Percentiles rank a stretch among this genome's conserved stretches.
These are phyloP conservation scores for Crematogaster levior DNA, from an alignment of 2,888 invertebrate species.

Conservation along the genomic window DNA sequence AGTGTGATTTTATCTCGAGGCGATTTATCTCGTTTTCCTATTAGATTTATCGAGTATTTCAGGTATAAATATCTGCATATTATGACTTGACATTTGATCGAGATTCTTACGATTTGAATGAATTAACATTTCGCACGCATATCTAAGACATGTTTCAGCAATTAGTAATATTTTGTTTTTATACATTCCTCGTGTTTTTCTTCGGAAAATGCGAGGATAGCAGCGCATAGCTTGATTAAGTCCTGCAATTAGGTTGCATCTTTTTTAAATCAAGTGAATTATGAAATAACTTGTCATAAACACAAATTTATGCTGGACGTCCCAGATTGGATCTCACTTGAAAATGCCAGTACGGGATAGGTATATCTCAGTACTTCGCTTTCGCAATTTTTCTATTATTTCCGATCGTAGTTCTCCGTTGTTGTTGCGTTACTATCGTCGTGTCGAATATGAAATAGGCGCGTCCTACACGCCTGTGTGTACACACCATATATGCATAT, in stretches of 20 bases:
- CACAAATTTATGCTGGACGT: neutral
- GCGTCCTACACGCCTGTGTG: conserved; percentile 66
- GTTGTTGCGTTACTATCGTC: conserved; percentile 49
- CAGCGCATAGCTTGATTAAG: neutral
- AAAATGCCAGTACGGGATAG: neutral
- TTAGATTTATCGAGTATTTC: conserved; percentile 3
- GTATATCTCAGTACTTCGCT: neutral
- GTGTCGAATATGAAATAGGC: conserved; percentile 59
- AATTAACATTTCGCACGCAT: neutral
- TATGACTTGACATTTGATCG: neutral
- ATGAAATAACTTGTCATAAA: neutral
- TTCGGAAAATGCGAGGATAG: neutral
- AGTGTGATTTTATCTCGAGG: neutral
- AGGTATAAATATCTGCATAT: conserved; percentile 20
- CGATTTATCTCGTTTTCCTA: neutral
- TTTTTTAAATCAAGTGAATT: neutral
- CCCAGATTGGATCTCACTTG: conserved; percentile 12
- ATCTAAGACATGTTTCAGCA: neutral
- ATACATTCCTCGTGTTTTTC: neutral
- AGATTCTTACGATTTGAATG: neutral
- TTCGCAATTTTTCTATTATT: conserved; percentile 25
- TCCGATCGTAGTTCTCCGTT: conserved; percentile 50
- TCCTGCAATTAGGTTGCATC: neutral
- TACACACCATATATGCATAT: conserved; percentile 55
- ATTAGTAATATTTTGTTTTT: neutral